Base-by-base conservation (phyloP, 2,888 invertebrate genomes). In the Colostygia pectinataria region DNA sequence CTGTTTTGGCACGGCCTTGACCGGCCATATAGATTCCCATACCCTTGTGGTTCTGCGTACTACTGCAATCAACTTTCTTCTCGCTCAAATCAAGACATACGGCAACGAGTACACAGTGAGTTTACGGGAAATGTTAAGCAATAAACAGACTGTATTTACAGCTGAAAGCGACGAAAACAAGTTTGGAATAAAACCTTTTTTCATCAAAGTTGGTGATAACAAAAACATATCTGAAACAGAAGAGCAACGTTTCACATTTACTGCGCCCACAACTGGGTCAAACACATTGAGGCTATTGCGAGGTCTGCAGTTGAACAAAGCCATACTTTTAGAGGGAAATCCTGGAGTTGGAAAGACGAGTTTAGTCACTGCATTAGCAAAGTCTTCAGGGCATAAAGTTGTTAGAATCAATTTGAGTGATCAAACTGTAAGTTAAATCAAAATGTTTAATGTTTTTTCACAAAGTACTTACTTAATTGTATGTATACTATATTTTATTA, bases 271-370 rank as follows among this genome's bases (percentile, higher is more conserved):
- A 0, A 95, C 96, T 0, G 92, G 93, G 36, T 89, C 92, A 13
- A 99, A 99, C 83, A 93, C 96, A 0, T 88, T 97, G 53, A 93
- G 98, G 51, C 77, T 99, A 6, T 81, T 99, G 27, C 92, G 99
- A 48, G 98, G 96, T 0, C 89, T 99, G 67, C 97, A 98, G 69
- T 81, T 99, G 50, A 95, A 95, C 53, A 97, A 98, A 77, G 98
- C 99, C 0, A 94, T 99, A 49, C 91, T 99, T 42, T 83, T 99
- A 10, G 99, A 99, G 90, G 99, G 98, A 1, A 97, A 98, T 65
- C 99, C 99, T 2, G 99, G 99, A 1, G 99, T 99, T 12, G 99
- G 99, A 2, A 99, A 99, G 86, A 99, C 99, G 0, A 98, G 98
- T 62, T 91, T 99, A 44, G 96, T 99, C 1, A 94, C 95, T 42